Evolutionary conservation across 2,797 vertebrate species (phyloP), one percentile per base, ranked within the genome.

Genomic region (Lutjanus campechanus): DNA sequence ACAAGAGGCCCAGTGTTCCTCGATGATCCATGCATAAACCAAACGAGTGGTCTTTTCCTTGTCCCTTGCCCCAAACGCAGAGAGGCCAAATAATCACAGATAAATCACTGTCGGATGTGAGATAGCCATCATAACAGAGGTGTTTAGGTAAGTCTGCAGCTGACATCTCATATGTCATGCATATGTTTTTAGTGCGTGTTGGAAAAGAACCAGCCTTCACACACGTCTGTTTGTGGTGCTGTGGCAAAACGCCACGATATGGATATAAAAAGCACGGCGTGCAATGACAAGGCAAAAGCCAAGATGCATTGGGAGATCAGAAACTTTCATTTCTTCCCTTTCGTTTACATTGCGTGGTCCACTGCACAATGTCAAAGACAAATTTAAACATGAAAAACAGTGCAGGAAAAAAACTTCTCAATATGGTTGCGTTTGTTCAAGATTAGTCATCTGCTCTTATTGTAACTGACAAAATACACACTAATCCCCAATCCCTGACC

Each of bases 1-100:
- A 95, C 94, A 95, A 95, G 93, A 92, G 93, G 90, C 90, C 93
- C 91, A 94, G 93, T 95, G 92, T 95, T 95, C 91, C 87, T 92
- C 88, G 77, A 60, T 90, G 94, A 95, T 93, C 91, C 92, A 65
- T 86, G 93, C 79, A 86, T 88, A 92, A 92, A 94, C 91, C 66
- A 7, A 90, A 88, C 61, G 20, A 92, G 90, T 86, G 88, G 81
- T 85, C 88, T 87, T 92, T 93, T 89, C 82, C 89, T 88, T 29
- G 50, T 91, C 89, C 83, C 81, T 49, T 82, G 69, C 82, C 83
- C 76, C 49, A 46, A 82, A 87, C 9, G 69, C 75, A 36, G 74
- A 81, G 76, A 91, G 80, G 87, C 84, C 81, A 93, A 92, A 93
- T 90, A 92, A 94, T 93, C 90, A 88, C 65, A 84, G 89, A 94